Conservation (phyloP, 2,888 invertebrate species). For the Drosophila kambysellisi region DNA sequence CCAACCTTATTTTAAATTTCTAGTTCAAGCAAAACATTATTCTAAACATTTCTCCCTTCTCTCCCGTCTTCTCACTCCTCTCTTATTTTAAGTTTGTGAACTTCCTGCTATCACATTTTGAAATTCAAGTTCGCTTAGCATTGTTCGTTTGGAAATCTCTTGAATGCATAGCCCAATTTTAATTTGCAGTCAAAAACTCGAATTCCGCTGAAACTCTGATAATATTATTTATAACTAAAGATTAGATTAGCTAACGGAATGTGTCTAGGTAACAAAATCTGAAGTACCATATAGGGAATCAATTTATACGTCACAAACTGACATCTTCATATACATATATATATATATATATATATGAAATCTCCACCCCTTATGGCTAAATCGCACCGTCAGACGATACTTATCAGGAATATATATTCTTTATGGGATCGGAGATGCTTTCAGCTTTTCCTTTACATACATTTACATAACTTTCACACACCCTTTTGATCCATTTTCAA, state of each 20-base stretch:
- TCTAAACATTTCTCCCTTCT: not conserved
- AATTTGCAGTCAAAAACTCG: not conserved
- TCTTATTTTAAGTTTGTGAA: not conserved
- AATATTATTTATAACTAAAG: not conserved
- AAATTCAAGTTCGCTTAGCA: not conserved
- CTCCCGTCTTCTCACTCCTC: not conserved
- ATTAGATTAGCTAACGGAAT: not conserved
- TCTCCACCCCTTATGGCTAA: no score
- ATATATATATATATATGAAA: no score
- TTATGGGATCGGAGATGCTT: not conserved
- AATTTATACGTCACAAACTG: not conserved
- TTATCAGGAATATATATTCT: not conserved
- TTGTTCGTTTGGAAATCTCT: not conserved
- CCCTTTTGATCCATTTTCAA: not conserved
- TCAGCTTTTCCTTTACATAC: not conserved
- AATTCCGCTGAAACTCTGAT: not conserved
- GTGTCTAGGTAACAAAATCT: not conserved
- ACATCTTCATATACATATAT: no score
- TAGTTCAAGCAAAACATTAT: not conserved
- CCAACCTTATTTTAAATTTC: constrained; percentile 26
- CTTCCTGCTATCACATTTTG: not conserved
- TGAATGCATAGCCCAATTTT: not conserved
- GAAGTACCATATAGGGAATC: not conserved
- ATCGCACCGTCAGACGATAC: no score
- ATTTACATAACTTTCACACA: not conserved